Base-by-base conservation (phyloP, 2,797 vertebrate genomes). In the Phaenicophaeus curvirostris region DNA sequence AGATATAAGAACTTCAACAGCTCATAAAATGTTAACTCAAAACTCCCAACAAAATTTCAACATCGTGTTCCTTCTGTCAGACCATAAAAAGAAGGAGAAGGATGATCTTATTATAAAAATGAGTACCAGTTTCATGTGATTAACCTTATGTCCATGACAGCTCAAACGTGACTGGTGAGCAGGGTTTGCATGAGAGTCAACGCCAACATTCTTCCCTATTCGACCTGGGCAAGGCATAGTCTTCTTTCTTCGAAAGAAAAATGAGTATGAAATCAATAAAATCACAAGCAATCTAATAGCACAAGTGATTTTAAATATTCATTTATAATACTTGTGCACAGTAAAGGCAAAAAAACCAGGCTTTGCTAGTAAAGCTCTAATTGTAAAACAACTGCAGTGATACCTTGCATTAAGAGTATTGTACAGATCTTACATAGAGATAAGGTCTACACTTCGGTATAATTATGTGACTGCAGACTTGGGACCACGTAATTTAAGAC, bases 291-390 rank as follows among this genome's bases (percentile, higher is more conserved):
- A 69, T 46, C 54, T 51, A 39, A 53, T 55, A 54, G 46, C 33
- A 94, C 5, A 57, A 91, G 67, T 51, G 30, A 41, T 50, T 74
- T 81, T 66, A 24, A 69, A 54, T 35, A 16, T 97, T 96, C 95
- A 96, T 97, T 97, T 82, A 95, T 15, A 91, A 76, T 62, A 76
- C 44, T 68, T 75, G 61, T 94, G 84, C 79, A 90, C 61, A 96
- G 30, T 51, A 58, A 75, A 53, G 39, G 25, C 55, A 91, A 92
- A 89, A 48, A 82, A 68, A 51, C 67, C 24, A 59, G 85, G 48
- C 85, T 58, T 61, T 53, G 20, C 72, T 89, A 90, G 68, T 82
- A 94, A 68, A 75, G 20, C 54, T 53, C 16, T 66, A 27, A 85
- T 35, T 78, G 63, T 31, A 67, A 88, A 89, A 31, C 66, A 89